Base-by-base conservation (phyloP, 2,797 vertebrate species). In the Hybognathus amarus region DNA sequence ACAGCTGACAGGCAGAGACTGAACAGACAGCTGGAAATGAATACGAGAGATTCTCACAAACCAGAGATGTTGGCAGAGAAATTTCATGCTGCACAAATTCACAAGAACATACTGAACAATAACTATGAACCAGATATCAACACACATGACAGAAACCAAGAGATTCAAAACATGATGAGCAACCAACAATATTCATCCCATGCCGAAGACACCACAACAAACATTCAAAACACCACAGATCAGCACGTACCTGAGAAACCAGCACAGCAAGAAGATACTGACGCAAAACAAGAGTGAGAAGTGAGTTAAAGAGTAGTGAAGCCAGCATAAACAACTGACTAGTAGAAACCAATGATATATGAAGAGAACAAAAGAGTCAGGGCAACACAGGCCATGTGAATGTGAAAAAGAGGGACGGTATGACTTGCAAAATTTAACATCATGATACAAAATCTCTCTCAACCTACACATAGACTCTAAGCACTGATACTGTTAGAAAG, bases 231-330 rank as follows among this genome's bases (percentile, higher is more conserved):
- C 13, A 36, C 33, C 75, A 73, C 81, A 64, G 63, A 27, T 86
- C 61, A 87, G 81, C 82, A 66, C 8, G 64, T 54, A 69, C 61
- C 17, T 12, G 22, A 79, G 38, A 79, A 79, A 83, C 54, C 59
- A 27, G 77, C 76, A 86, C 77, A 84, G 80, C 80, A 77, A 85
- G 79, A 82, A 89, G 69, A 87, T 77, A 84, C 54, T 22, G 47
- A 59, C 87, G 27, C 66, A 63, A 77, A 79, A 81, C 64, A 78
- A 70, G 74, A 83, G 52, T 68, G 64, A 83, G 18, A 54, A 74
- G 66, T 68, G 52, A 52, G 24, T 36, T 54, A 42, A 40, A 36
- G n/a, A 27, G 1, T 73, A 52, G 17, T 8, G n/a, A 76, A 71
- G 40, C 45, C 56, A 88, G 47, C 42, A 59, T 59, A 64, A 79